Base-by-base conservation (phyloP, 2,797 vertebrate genomes). In the Taenioides sp. region DNA sequence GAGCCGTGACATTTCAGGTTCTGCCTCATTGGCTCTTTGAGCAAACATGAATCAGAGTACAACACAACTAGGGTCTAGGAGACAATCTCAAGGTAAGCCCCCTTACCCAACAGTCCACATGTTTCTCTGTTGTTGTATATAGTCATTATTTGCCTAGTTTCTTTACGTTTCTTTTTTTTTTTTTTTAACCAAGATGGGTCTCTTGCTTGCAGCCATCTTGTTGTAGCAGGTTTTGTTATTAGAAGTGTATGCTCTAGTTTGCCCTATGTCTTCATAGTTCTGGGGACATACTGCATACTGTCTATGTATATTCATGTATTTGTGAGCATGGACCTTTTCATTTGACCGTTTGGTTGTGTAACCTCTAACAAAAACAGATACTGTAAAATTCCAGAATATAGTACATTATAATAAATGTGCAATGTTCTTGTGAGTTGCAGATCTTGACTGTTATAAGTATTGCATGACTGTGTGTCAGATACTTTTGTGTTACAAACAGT, bases 1-100 rank as follows among this genome's bases (percentile, higher is more conserved):
- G 95, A 98, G 97, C 94, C 94, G 17, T 98, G 96, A 98, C 95
- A 96, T 99, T 99, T 94, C 98, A 99, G 98, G 96, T 99, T 98
- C 96, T 98, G 98, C 97, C 98, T 99, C 96, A 98, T 99, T 98
- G 98, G 98, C 96, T 99, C 98, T 95, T 97, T 99, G 96, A 98
- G 95, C 97, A 99, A 98, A 98, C 97, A 98, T 93, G 98, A 98
- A 93, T 97, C 97, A 95, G 98, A 99, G 93, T 98, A 98, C 97
- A 99, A 98, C 97, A 99, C 98, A 93, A 99, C 98, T 96, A 98
- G 98, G 95, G 98, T 99, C 95, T 99, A 96, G 95, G 93, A 94
- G 94, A 95, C 93, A 95, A 94, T 93, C 88, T 86, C 92, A 95
- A 99, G 97, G 97, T 99, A 98, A 99, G 97, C 93, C 87, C 80